Base-by-base conservation (phyloP, 2,888 invertebrate genomes). In the Drosophila lutescens region DNA sequence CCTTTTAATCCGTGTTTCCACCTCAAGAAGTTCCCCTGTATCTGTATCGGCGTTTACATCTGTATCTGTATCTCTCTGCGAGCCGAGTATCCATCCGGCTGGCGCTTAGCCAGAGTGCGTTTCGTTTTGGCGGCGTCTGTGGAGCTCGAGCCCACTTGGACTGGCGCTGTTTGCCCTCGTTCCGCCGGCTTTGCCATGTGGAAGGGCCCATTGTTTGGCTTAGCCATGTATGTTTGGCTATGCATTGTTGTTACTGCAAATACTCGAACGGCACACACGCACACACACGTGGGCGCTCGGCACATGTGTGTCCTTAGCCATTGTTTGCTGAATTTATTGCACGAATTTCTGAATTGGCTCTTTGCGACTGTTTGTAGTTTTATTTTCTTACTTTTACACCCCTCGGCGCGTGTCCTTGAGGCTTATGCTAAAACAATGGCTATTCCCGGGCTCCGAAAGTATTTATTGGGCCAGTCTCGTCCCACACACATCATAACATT, bases 241-340 rank as follows among this genome's bases (percentile, higher is more conserved):
- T 38, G 68, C 26, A 55, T 40, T 67, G 66, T 66, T 66, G 68
- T 47, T 55, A 36, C 47, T 56, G 69, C 61, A 70, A 70, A 65
- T 58, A 70, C 51, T 47, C 58, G 46, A 59, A 36, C 40, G 40
- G 54, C 26, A 51, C 61, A 49, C 59, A 59, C 41, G 53, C 50
- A 61, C 67, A 58, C 69, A 71, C 65, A 53, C 20, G 53, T 56
- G 49, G 26, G 55, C 50, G 38, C 60, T 20, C 17, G 43, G 40
- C 71, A 59, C 70, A 74, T 75, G 88, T 79, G 67, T 60, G 77
- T 54, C 69, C 68, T 60, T 56, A 70, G 75, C 77, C 70, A 88
- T 88, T 83, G 83, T 83, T 86, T 82, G 84, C 78, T 65, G 84
- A 86, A 85, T 88, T 85, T 86, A 85, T 88, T 84, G 78, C 80